Percentiles rank a stretch among this genome's conserved stretches.
Evolutionary conservation across 1,140 invertebrate genomes (phyloP).

Genomic region (Orchesella cincta): DNA sequence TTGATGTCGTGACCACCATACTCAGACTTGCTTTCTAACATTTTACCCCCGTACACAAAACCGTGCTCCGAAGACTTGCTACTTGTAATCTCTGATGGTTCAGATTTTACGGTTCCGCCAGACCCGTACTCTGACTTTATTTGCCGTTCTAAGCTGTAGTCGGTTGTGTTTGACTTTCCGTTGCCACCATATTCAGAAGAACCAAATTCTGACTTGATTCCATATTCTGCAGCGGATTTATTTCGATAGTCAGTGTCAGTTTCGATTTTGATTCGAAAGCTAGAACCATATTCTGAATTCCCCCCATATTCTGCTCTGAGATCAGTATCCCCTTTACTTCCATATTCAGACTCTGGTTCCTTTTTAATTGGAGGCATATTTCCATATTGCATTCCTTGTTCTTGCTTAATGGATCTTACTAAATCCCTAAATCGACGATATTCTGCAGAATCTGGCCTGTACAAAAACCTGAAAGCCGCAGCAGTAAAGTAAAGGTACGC

Average conservation of each 20-base stretch:
- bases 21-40: neutral
- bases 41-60: conserved; percentile 1
- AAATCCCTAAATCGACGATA: conserved; percentile 45
- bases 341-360: neutral
- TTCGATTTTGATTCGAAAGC: neutral
- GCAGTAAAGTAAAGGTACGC: no score
- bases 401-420: conserved; percentile 34
- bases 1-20: neutral
- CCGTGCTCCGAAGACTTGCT: neutral
- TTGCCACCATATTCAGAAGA: neutral
- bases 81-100: neutral
- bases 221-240: conserved; percentile 17
- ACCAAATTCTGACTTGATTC: conserved; percentile 1
- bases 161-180: neutral
- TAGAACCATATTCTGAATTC: neutral
- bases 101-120: conserved; percentile 8
- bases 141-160: no score
- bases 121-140: conserved; percentile 10
- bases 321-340: neutral
- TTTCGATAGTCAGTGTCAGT: neutral
- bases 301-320: neutral
- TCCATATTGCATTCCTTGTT: neutral
- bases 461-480: conserved; percentile 49
- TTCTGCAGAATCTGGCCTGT: conserved; percentile 45
- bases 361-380: neutral